Evolutionary conservation across 2,113 vertebrate species (phyloP).

Genomic region (Cnemophilus loriae): DNA sequence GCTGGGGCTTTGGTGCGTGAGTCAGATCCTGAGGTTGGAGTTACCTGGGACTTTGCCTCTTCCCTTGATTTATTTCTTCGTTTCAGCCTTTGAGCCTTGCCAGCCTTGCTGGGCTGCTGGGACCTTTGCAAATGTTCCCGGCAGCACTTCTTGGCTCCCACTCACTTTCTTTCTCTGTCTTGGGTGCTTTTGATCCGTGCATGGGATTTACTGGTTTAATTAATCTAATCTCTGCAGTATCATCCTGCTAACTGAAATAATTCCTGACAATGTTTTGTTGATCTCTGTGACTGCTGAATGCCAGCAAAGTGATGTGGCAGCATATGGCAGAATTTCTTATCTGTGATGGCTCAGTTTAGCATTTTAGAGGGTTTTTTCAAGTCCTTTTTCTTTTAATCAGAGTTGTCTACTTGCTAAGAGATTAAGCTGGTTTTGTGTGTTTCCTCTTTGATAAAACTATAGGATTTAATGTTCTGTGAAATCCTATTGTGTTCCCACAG

Average conservation of each 20-base stretch:
- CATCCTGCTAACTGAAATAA: constrained; percentile 44
- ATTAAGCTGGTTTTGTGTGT: neutral
- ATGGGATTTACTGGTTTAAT: constrained; percentile 63
- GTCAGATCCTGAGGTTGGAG: neutral
- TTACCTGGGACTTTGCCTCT: neutral
- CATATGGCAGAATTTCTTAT: neutral
- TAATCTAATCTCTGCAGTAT: constrained; percentile 59
- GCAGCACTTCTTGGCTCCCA: neutral
- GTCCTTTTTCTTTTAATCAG: constrained; percentile 14
- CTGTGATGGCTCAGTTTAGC: neutral
- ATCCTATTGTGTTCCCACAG: neutral
- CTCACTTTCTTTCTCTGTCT: neutral
- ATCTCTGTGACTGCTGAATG: neutral
- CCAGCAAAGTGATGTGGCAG: neutral
- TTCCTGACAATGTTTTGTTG: constrained; percentile 47
- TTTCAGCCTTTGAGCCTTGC: neutral
- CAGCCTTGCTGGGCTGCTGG: neutral
- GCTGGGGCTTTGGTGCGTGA: neutral
- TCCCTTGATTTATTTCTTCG: neutral
- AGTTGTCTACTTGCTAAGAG: neutral
- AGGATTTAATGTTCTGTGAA: neutral
- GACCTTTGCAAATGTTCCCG: neutral
- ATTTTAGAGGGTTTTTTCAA: neutral
- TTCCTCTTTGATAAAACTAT: neutral
- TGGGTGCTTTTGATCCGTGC: neutral